These are phyloP conservation scores for Penelope pileata DNA, from an alignment of 2,113 vertebrate species.

Conservation along the genomic window DNA sequence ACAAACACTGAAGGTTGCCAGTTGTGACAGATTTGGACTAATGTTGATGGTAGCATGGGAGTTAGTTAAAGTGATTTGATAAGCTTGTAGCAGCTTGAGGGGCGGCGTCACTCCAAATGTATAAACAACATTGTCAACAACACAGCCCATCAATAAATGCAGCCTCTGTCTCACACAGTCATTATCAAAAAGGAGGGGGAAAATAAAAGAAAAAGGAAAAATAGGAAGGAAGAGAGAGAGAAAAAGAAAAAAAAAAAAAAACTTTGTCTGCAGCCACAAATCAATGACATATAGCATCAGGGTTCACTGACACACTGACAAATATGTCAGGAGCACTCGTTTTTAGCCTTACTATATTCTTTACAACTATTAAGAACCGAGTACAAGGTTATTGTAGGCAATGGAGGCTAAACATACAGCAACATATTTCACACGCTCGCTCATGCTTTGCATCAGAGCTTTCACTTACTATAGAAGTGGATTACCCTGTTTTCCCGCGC, in stretches of 20 bases:
- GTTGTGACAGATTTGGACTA: slow-evolving; percentile 79
- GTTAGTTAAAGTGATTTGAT: slow-evolving; percentile 74
- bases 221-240: background rate
- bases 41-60: slow-evolving; percentile 67
- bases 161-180: slow-evolving; percentile 21
- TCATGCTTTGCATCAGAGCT: slow-evolving; percentile 20
- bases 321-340: slow-evolving; percentile 26
- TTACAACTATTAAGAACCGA: slow-evolving; percentile 29
- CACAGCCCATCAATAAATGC: slow-evolving; percentile 40
- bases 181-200: slow-evolving; percentile 15
- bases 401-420: slow-evolving; percentile 19
- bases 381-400: slow-evolving; percentile 17
- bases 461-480: slow-evolving; percentile 27
- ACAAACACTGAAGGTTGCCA: slow-evolving; percentile 76
- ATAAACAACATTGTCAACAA: slow-evolving; percentile 77
- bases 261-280: slow-evolving; percentile 35
- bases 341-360: slow-evolving; percentile 34
- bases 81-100: slow-evolving; percentile 79
- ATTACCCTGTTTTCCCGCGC: slow-evolving; percentile 56
- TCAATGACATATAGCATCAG: slow-evolving; percentile 12
- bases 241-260: background rate
- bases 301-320: slow-evolving; percentile 49
- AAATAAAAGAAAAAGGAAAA: background rate
- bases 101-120: slow-evolving; percentile 65
- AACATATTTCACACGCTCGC: slow-evolving; percentile 38